Evolutionary conservation across 2,888 invertebrate species (phyloP).

Genomic region (Watsonalla cultraria): DNA sequence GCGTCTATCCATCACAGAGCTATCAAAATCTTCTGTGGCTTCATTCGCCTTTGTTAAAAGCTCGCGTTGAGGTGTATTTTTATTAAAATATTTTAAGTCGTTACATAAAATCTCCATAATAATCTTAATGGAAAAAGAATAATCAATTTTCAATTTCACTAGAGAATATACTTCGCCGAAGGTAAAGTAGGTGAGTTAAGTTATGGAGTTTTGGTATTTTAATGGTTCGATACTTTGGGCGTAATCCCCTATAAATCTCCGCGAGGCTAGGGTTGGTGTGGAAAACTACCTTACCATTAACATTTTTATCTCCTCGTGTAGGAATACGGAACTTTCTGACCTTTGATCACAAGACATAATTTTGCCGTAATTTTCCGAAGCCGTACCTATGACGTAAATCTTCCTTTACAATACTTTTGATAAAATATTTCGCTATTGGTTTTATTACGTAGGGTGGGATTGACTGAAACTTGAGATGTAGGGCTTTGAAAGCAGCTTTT

Average conservation of each 20-base stretch:
- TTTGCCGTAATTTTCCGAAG: conserved; percentile 28
- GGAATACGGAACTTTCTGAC: conserved; percentile 15
- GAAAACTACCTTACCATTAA: conserved; percentile 46
- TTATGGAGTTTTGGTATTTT: conserved; percentile 25
- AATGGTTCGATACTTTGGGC: conserved; percentile 35
- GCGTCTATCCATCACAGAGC: conserved; percentile 41
- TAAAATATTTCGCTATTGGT: conserved; percentile 14
- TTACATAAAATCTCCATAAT: conserved; percentile 27
- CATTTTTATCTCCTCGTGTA: conserved; percentile 41
- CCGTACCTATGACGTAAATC: conserved; percentile 4
- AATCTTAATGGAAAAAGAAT: background rate
- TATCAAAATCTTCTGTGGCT: conserved; percentile 31
- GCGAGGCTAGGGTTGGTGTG: conserved; percentile 37
- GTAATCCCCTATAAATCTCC: conserved; percentile 45
- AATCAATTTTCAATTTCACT: background rate
- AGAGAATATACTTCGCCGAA: background rate
- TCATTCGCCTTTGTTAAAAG: conserved; percentile 15
- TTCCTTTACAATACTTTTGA: conserved; percentile 9
- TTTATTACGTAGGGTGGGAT: too few relatives aligned
- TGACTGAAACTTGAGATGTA: too few relatives aligned
- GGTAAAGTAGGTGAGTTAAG: background rate
- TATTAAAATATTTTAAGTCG: conserved; percentile 25
- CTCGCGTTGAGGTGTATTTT: background rate
- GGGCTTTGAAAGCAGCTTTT: too few relatives aligned
- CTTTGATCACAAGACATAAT: conserved; percentile 36